Conservation (phyloP, 2,113 vertebrate species). For the Ginglymostoma cirratum region DNA sequence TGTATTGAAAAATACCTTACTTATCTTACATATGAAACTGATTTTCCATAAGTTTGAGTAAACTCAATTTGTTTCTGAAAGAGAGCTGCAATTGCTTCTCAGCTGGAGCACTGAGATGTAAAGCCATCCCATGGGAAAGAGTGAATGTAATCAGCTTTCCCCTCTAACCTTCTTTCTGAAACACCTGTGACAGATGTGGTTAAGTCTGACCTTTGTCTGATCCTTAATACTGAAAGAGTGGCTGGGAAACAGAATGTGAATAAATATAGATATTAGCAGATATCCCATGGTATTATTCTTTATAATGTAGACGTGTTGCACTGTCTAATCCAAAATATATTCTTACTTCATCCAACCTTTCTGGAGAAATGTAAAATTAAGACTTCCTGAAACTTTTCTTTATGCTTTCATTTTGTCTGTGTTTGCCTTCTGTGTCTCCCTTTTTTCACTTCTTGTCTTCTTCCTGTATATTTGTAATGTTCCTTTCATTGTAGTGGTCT, state of each 20-base stretch:
- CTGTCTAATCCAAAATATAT: neutral
- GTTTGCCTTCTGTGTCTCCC: neutral
- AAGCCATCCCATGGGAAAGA: neutral
- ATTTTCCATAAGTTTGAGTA: neutral
- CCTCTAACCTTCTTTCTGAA: neutral
- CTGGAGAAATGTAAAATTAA: neutral
- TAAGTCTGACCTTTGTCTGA: neutral
- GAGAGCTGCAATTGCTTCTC: neutral
- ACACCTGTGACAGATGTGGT: neutral
- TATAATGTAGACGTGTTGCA: neutral
- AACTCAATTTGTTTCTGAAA: neutral
- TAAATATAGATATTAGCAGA: neutral
- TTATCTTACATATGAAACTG: neutral
- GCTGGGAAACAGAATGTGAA: neutral
- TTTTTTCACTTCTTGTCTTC: neutral
- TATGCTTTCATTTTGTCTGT: neutral
- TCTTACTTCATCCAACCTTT: neutral
- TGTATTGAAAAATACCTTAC: neutral
- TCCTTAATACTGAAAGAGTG: slow-evolving; percentile 5
- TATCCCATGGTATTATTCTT: neutral
- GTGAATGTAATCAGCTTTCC: neutral
- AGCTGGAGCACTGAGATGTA: neutral
- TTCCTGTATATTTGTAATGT: neutral
- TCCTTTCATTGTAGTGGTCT: neutral
- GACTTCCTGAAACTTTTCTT: neutral